Evolutionary conservation across 2,113 vertebrate genomes (phyloP).

Genomic region (Cyanocitta stelleri): DNA sequence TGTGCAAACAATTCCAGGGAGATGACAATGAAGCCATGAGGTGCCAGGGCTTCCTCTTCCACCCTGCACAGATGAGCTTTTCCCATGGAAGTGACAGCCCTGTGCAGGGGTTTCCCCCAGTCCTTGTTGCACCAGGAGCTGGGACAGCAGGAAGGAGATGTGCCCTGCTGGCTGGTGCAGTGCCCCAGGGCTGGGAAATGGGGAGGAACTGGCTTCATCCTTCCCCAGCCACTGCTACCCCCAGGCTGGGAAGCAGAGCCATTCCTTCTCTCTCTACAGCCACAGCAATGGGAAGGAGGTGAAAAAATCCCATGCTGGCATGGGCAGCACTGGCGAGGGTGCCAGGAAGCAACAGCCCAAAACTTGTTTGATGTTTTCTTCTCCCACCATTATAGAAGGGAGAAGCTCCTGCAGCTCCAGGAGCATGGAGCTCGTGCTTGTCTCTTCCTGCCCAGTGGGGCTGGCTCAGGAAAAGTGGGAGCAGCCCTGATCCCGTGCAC

Average conservation of each 20-base stretch:
- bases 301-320: background rate
- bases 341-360: background rate
- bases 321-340: background rate
- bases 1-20: background rate
- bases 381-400: background rate
- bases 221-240: background rate
- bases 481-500: background rate
- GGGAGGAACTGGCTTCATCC: background rate
- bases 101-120: background rate
- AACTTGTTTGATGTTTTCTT: background rate
- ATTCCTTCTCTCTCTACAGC: background rate
- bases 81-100: background rate
- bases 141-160: background rate
- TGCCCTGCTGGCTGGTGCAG: background rate
- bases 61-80: background rate
- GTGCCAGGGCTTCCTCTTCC: background rate
- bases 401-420: background rate
- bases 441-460: background rate
- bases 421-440: background rate
- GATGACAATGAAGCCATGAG: background rate
- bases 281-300: background rate
- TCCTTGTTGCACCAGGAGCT: background rate
- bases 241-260: background rate
- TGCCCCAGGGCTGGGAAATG: background rate
- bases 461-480: background rate